A percentile compares a stretch with the other conserved stretches of the same genome.
These are phyloP conservation scores for Drosophila neoperkinsi DNA, from an alignment of 2,888 invertebrate species.

Conservation along the genomic window DNA sequence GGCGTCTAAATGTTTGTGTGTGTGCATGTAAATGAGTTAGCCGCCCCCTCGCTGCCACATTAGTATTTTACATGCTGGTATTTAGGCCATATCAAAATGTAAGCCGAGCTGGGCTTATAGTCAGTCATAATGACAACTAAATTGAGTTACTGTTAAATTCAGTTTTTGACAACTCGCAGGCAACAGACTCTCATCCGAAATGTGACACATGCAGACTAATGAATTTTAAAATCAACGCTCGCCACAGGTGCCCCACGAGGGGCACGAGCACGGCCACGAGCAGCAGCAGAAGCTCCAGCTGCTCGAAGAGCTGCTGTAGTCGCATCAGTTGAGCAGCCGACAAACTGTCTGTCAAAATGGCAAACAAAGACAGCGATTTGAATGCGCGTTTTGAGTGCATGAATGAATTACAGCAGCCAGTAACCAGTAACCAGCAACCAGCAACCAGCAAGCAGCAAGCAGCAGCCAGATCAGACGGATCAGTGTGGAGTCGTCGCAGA, in stretches of 20 bases:
- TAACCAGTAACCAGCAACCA: not conserved
- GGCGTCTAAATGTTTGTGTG: slow-evolving; percentile 18
- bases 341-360: slow-evolving; percentile 77
- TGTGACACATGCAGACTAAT: slow-evolving; percentile 84
- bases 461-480: slow-evolving; percentile 10
- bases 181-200: slow-evolving; percentile 53
- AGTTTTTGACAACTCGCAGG: slow-evolving; percentile 62
- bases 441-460: not conserved
- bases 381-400: slow-evolving; percentile 78
- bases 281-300: not conserved
- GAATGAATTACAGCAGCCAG: slow-evolving; percentile 75
- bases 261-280: not conserved
- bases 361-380: slow-evolving; percentile 65
- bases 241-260: slow-evolving; percentile 70
- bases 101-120: slow-evolving; percentile 11
- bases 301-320: not conserved
- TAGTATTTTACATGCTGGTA: slow-evolving; percentile 15
- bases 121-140: slow-evolving; percentile 72
- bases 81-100: slow-evolving; percentile 29
- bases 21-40: slow-evolving; percentile 42
- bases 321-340: slow-evolving; percentile 52
- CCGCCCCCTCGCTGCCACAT: slow-evolving; percentile 8
- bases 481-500: not conserved
- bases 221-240: slow-evolving; percentile 84
- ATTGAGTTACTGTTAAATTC: slow-evolving; percentile 58